These are phyloP conservation scores for Embiotoca jacksoni DNA, from an alignment of 2,113 vertebrate genomes.

Conservation along the genomic window DNA sequence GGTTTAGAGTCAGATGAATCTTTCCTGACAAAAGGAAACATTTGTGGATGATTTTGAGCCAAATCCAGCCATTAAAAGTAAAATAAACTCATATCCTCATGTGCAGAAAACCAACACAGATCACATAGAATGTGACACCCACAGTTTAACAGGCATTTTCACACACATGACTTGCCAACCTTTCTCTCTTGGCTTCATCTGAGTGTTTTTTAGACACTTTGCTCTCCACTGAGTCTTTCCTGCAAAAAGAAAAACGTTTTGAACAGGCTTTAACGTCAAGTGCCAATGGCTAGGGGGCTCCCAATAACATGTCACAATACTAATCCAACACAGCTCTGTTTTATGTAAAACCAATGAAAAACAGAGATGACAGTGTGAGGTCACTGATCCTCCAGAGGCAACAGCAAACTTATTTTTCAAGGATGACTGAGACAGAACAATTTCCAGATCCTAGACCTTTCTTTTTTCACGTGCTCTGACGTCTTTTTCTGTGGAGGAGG, in stretches of 20 bases:
- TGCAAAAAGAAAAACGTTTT: conserved; percentile 68
- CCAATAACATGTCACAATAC: neutral
- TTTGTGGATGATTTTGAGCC: conserved; percentile 30
- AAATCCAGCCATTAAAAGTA: neutral
- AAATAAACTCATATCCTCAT: neutral
- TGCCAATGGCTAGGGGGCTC: neutral
- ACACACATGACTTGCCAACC: conserved; percentile 65
- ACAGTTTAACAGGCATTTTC: neutral
- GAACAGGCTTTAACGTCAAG: neutral
- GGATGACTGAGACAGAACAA: neutral
- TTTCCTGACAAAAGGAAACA: conserved; percentile 75
- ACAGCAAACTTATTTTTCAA: conserved; percentile 4
- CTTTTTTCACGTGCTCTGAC: conserved; percentile 73
- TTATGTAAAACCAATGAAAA: neutral
- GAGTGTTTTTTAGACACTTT: conserved; percentile 77
- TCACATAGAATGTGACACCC: conserved; percentile 4
- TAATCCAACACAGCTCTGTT: neutral
- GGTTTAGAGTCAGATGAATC: conserved; percentile 77
- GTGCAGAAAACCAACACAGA: neutral
- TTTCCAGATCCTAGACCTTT: conserved; percentile 75
- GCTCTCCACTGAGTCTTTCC: conserved; percentile 79
- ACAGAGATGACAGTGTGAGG: neutral
- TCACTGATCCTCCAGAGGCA: conserved; percentile 19
- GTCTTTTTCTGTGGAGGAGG: conserved; percentile 68
- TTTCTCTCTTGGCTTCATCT: conserved; percentile 81